These are phyloP conservation scores for Arremon brunneinucha DNA, from an alignment of 2,797 vertebrate genomes.

Conservation along the genomic window DNA sequence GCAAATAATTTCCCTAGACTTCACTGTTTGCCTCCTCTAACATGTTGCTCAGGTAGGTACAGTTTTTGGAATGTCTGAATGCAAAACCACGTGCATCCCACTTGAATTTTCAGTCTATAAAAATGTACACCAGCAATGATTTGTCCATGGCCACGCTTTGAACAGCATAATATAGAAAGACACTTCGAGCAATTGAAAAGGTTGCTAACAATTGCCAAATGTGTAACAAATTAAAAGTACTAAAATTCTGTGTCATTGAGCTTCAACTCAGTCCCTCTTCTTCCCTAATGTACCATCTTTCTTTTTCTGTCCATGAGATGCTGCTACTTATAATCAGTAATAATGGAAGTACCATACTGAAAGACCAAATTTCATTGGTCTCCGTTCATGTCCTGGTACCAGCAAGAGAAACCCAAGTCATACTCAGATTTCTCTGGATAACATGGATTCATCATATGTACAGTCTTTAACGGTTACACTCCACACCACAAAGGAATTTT, in stretches of 20 bases:
- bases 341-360: not conserved
- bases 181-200: not conserved
- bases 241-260: not conserved
- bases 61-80: not conserved
- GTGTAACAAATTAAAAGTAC: not conserved
- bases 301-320: not conserved
- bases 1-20: not conserved
- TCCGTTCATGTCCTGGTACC: not conserved
- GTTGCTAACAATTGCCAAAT: not conserved
- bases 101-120: not conserved
- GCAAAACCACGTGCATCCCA: not conserved
- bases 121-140: not conserved
- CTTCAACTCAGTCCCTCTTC: not conserved
- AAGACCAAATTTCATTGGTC: not conserved
- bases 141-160: rapidly evolving
- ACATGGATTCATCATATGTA: not conserved
- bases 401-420: not conserved
- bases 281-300: not conserved
- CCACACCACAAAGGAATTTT: not conserved
- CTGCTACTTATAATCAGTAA: not conserved
- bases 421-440: not conserved
- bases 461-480: not conserved
- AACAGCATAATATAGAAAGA: not conserved
- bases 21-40: not conserved
- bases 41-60: not conserved